Conservation (phyloP, 2,888 invertebrate species). For the Eristalis arbustorum region DNA sequence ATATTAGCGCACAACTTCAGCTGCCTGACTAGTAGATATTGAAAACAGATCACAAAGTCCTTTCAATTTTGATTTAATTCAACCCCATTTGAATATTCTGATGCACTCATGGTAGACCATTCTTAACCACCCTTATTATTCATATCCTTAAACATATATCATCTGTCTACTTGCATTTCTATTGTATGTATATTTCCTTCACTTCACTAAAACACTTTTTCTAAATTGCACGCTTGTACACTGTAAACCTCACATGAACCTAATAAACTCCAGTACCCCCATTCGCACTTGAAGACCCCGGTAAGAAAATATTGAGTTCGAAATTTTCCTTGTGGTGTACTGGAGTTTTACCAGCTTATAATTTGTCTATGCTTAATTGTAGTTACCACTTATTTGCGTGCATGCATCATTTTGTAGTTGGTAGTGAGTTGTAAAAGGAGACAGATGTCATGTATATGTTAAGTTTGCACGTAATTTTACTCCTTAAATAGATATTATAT, state of each 20-base stretch:
- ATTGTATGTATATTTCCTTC: neutral
- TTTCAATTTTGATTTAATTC: too few relatives aligned
- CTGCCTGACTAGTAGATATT: too few relatives aligned
- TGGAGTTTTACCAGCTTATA: conserved; percentile 18
- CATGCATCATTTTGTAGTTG: too few relatives aligned
- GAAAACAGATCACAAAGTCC: too few relatives aligned
- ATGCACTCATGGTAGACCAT: too few relatives aligned
- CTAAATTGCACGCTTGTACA: conserved; percentile 5
- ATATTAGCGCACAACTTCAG: too few relatives aligned
- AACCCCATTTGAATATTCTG: too few relatives aligned
- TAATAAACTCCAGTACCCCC: conserved; percentile 36
- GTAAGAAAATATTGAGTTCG: conserved; percentile 23
- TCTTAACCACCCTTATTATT: too few relatives aligned
- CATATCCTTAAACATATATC: neutral
- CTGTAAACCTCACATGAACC: neutral
- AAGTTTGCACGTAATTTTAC: too few relatives aligned
- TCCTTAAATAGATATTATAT: too few relatives aligned
- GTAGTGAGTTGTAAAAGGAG: too few relatives aligned
- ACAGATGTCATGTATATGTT: too few relatives aligned
- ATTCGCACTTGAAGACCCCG: conserved; percentile 20
- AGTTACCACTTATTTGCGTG: neutral
- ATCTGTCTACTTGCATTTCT: neutral
- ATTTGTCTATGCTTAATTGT: neutral
- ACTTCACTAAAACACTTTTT: conserved; percentile 4
- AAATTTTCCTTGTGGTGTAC: conserved; percentile 23